These are phyloP conservation scores for Arvicanthis niloticus DNA, from an alignment of 2,113 vertebrate genomes.

Conservation along the genomic window DNA sequence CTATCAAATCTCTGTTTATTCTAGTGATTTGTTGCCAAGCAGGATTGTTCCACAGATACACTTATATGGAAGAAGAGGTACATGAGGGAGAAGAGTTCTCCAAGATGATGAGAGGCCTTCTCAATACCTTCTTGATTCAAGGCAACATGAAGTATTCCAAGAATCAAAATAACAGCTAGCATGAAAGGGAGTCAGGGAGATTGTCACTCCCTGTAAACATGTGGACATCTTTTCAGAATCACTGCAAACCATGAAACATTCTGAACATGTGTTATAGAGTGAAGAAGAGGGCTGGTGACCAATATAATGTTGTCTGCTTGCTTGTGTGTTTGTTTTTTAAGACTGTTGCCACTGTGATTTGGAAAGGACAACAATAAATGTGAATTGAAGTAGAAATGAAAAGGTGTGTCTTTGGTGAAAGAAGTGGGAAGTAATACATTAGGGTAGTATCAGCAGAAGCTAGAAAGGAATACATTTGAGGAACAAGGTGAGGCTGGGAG, in stretches of 20 bases:
- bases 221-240: background rate
- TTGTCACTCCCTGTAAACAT: background rate
- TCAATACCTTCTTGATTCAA: background rate
- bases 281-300: background rate
- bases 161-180: background rate
- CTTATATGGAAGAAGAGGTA: background rate
- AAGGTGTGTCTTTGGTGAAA: background rate
- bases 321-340: background rate
- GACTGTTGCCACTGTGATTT: background rate
- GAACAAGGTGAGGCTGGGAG: background rate
- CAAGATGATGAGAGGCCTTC: background rate
- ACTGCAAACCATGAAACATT: background rate
- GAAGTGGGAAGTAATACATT: background rate
- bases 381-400: background rate
- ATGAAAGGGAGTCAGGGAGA: background rate
- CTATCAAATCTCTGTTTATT: background rate
- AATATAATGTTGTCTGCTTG: background rate
- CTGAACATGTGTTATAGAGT: background rate
- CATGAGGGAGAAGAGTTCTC: background rate
- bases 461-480: background rate
- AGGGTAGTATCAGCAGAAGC: background rate
- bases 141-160: background rate
- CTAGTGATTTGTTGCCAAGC: background rate
- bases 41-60: background rate
- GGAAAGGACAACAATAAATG: background rate